These are phyloP conservation scores for Neodiprion pinetum DNA, from an alignment of 1,140 invertebrate species.

Conservation along the genomic window DNA sequence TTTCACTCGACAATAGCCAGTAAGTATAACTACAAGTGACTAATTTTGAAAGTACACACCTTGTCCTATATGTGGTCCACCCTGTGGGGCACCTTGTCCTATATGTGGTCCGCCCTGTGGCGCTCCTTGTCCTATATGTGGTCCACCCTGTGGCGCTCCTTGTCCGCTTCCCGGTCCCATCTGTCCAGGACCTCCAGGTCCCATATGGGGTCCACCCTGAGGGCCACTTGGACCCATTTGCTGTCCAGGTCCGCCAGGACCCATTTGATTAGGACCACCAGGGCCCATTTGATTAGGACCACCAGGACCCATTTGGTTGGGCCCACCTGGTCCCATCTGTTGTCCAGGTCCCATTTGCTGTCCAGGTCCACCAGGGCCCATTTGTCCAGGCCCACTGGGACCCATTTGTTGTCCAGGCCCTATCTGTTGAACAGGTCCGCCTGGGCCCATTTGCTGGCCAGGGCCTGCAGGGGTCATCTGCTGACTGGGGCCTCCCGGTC, in stretches of 20 bases:
- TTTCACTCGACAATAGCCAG: too few species aligned
- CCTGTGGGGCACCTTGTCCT: too few species aligned
- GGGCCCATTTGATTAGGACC: conserved; percentile 38
- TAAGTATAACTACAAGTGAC: too few species aligned
- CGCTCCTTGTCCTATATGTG: conserved; percentile 11
- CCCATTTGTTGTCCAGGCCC: conserved; percentile 29
- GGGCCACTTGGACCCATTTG: conserved; percentile 36
- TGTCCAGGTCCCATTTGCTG: conserved; percentile 31
- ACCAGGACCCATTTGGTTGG: conserved; percentile 35
- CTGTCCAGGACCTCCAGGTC: conserved; percentile 29
- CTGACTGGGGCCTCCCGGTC: conserved; percentile 32
- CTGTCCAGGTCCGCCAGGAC: conserved; percentile 32
- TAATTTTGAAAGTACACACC: too few species aligned
- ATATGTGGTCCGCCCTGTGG: too few species aligned
- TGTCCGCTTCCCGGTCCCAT: conserved; percentile 35
- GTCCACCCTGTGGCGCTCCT: conserved; percentile 20
- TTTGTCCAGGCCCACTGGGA: conserved; percentile 31
- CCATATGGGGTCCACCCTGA: conserved; percentile 26
- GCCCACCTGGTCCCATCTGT: conserved; percentile 26
- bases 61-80: too few species aligned
- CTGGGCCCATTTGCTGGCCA: conserved; percentile 31
- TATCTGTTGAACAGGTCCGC: conserved; percentile 34
- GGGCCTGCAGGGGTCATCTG: conserved; percentile 41
- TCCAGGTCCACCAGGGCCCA: conserved; percentile 33
- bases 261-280: conserved; percentile 34